Percentiles rank a stretch among this genome's conserved stretches.
phyloP scores from a whole-genome alignment of 2,888 invertebrate genomes.

The Lithophane leautieri region DNA sequence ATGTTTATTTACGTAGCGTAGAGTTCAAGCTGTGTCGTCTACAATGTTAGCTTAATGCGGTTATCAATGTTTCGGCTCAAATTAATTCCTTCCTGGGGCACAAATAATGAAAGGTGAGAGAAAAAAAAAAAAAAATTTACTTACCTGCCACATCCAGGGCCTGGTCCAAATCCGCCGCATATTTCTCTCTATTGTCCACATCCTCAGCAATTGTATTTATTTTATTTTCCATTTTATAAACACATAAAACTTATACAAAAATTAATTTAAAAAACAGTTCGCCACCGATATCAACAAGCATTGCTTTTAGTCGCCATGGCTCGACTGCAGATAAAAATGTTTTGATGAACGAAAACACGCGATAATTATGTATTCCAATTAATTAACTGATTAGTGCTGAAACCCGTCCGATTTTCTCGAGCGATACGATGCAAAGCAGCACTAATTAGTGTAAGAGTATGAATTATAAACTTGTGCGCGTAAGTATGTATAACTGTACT shows the following conservation, averaged over 20 bases:
- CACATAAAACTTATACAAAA: slow-evolving; percentile 20
- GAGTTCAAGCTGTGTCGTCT: slow-evolving; percentile 2
- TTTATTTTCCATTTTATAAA: slow-evolving; percentile 68
- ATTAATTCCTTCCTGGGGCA: neutral
- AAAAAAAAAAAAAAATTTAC: neutral
- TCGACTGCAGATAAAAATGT: slow-evolving; percentile 58
- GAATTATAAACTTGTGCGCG: slow-evolving; percentile 29
- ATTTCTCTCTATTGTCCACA: slow-evolving; percentile 68
- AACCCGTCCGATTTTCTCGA: slow-evolving; percentile 56
- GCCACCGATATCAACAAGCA: slow-evolving; percentile 75
- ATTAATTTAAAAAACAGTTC: slow-evolving; percentile 22
- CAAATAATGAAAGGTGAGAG: neutral
- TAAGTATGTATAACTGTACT: too few relatives aligned
- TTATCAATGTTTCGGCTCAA: neutral
- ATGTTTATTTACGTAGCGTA: slow-evolving; percentile 22
- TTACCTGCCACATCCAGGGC: slow-evolving; percentile 77
- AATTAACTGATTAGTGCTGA: slow-evolving; percentile 33
- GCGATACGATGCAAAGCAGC: slow-evolving; percentile 40
- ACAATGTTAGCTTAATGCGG: neutral
- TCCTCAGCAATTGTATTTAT: slow-evolving; percentile 73
- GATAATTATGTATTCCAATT: slow-evolving; percentile 31
- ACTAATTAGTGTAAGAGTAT: slow-evolving; percentile 22
- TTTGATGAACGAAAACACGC: slow-evolving; percentile 54
- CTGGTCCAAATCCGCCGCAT: slow-evolving; percentile 80
- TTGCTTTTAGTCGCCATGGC: slow-evolving; percentile 41